These are phyloP conservation scores for Drosophila aldrichi DNA, from an alignment of 2,888 invertebrate species.

Conservation along the genomic window DNA sequence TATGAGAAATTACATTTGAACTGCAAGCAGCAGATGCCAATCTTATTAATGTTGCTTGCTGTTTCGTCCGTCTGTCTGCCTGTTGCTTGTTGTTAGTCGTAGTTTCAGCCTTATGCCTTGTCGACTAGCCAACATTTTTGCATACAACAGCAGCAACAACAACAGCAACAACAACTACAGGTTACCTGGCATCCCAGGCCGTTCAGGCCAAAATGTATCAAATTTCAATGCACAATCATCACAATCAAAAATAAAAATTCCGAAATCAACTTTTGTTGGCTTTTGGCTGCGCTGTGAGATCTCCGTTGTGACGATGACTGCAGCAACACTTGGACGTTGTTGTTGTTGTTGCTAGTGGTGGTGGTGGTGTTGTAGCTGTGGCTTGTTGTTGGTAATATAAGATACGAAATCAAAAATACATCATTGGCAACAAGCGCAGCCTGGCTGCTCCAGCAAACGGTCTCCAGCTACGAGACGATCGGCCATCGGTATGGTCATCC, in stretches of 20 bases:
- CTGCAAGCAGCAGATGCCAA: conserved; percentile 77
- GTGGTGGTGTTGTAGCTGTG: conserved; percentile 31
- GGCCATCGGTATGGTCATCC: conserved; percentile 25
- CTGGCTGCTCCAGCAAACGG: conserved; percentile 46
- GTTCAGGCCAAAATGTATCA: conserved; percentile 83
- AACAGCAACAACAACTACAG: conserved; percentile 11
- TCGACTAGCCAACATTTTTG: conserved; percentile 79
- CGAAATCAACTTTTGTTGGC: conserved; percentile 75
- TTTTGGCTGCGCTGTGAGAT: conserved; percentile 32
- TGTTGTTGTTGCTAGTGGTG: conserved; percentile 30
- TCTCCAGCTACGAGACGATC: conserved; percentile 36
- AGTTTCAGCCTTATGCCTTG: conserved; percentile 69
- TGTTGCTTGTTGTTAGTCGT: conserved; percentile 43
- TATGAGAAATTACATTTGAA: conserved; percentile 80
- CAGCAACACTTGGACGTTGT: conserved; percentile 55
- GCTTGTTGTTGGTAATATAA: conserved; percentile 80
- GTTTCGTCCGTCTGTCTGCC: conserved; percentile 16
- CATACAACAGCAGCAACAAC: conserved; percentile 53
- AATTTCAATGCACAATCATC: conserved; percentile 84
- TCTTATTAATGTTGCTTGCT: conserved; percentile 77
- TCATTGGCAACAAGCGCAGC: conserved; percentile 80
- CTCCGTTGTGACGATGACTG: conserved; percentile 57
- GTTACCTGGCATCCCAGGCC: conserved; percentile 55
- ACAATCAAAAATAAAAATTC: conserved; percentile 82
- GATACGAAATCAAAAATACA: conserved; percentile 82